These are phyloP conservation scores for Sarcophaga caerulescens DNA, from an alignment of 2,888 invertebrate species.

Conservation along the genomic window DNA sequence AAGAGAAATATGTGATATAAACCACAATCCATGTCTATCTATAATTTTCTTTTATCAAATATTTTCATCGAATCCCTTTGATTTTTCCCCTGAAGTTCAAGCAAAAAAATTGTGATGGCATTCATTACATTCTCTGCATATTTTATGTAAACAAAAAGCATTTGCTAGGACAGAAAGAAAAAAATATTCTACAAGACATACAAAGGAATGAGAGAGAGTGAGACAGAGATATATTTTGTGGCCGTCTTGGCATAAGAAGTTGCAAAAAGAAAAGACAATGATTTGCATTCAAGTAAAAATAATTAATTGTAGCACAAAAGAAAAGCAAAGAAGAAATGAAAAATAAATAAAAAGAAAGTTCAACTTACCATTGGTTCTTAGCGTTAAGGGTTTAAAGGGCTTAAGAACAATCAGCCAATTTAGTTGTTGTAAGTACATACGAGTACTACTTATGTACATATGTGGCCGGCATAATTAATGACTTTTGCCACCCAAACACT, in stretches of 20 bases:
- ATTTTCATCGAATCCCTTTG: too few species aligned
- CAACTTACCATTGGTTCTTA: background rate
- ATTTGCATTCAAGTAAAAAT: conserved; percentile 11
- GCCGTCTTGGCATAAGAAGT: background rate
- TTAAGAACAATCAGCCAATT: background rate
- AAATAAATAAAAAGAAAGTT: conserved; percentile 1
- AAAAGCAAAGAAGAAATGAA: background rate
- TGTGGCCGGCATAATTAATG: background rate
- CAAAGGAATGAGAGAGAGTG: background rate
- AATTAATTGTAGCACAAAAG: background rate
- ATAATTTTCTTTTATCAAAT: too few species aligned
- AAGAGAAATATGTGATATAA: too few species aligned
- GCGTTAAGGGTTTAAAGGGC: background rate
- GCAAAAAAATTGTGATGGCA: too few species aligned
- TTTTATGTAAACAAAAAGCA: background rate
- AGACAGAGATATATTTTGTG: background rate
- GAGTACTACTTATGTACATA: too few species aligned
- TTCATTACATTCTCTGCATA: background rate
- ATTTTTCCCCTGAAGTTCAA: too few species aligned
- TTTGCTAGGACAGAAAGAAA: background rate
- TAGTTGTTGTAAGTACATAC: background rate
- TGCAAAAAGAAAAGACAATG: background rate
- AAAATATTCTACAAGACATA: background rate
- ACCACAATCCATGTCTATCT: too few species aligned
- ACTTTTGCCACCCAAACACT: background rate